phyloP scores from a whole-genome alignment of 2,888 invertebrate species.

The Spisula subtruncata region DNA sequence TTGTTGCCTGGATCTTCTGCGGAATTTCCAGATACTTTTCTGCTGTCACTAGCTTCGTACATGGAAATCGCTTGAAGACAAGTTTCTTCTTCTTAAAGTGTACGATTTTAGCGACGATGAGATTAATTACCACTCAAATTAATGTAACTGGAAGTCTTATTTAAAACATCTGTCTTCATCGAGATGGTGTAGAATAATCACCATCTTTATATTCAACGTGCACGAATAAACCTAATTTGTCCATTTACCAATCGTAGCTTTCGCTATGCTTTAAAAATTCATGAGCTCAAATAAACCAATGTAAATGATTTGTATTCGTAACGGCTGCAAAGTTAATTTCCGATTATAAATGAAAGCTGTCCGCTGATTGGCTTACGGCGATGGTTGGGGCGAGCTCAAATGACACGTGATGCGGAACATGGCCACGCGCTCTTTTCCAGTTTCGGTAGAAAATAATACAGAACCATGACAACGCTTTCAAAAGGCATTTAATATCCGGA shows the following conservation, averaged over 20 bases:
- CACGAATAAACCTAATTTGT: constrained; percentile 57
- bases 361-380: constrained; percentile 64
- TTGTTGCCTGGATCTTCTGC: neutral
- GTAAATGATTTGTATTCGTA: constrained; percentile 66
- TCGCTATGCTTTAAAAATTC: constrained; percentile 72
- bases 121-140: constrained; percentile 52
- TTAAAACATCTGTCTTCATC: constrained; percentile 62
- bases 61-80: constrained; percentile 32
- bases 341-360: constrained; percentile 60
- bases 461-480: constrained; percentile 53
- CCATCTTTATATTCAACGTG: constrained; percentile 40
- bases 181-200: neutral
- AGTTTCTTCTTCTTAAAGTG: constrained; percentile 41
- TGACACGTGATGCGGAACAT: constrained; percentile 57
- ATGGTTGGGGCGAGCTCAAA: constrained; percentile 55
- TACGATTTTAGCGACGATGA: constrained; percentile 29
- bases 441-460: constrained; percentile 63
- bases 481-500: constrained; percentile 61
- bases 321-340: constrained; percentile 66
- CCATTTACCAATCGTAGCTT: constrained; percentile 56
- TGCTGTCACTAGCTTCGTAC: constrained; percentile 39
- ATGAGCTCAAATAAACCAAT: constrained; percentile 67
- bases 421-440: constrained; percentile 69
- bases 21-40: constrained; percentile 43
- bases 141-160: constrained; percentile 40